phyloP scores from a whole-genome alignment of 2,797 vertebrate genomes.

The Rhinichthys osculus region DNA sequence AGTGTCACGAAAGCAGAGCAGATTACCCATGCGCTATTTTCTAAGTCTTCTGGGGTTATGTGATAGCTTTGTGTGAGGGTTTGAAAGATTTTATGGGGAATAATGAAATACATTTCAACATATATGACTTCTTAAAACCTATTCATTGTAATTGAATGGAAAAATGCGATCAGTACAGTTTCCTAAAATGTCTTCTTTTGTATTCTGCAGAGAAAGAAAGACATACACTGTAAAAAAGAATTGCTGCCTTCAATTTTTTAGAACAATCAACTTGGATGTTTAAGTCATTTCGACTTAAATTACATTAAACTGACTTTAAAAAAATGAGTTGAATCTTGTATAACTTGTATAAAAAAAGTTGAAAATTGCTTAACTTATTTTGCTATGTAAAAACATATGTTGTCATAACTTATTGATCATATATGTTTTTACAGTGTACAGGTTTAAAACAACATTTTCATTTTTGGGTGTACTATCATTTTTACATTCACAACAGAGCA shows the following conservation, averaged over 20 bases:
- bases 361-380: too few relatives aligned
- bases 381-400: too few relatives aligned
- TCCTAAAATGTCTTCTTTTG: neutral
- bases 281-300: too few relatives aligned
- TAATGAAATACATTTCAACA: neutral
- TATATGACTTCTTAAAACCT: neutral
- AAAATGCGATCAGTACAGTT: neutral
- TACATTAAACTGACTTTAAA: too few relatives aligned
- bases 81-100: neutral
- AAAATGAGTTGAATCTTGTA: too few relatives aligned
- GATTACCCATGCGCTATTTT: neutral
- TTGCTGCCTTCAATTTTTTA: too few relatives aligned
- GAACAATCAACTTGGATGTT: too few relatives aligned
- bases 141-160: neutral
- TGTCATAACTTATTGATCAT: too few relatives aligned
- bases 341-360: too few relatives aligned
- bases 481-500: constrained; percentile 7
- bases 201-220: neutral
- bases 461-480: neutral
- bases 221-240: neutral
- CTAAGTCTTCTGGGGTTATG: neutral
- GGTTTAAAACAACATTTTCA: neutral
- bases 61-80: neutral
- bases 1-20: neutral
- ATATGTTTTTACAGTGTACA: too few relatives aligned